Evolutionary conservation across 2,888 invertebrate species (phyloP), one percentile per base, ranked within the genome.

Genomic region (Trichopoda pennipes): DNA sequence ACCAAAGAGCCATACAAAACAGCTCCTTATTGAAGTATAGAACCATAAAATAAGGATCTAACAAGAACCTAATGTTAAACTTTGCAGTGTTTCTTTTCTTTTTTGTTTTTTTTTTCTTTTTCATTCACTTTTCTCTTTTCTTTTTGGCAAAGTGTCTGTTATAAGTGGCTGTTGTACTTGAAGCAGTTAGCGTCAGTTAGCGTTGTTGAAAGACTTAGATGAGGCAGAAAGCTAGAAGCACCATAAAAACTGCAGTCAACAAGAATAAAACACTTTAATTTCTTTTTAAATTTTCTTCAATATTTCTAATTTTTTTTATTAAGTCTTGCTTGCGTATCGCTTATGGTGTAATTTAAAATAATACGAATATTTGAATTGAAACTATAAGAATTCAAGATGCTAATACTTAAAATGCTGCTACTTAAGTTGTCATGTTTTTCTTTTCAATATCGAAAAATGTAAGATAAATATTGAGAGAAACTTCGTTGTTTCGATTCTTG

Each of bases 151-250:
- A 82, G 82, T 82, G 79, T 79, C 68, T 72, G 75, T 42, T 68
- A 55, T 72, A 79, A 82, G 79, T 28, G 3, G 28, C 8, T 28
- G 28, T 79, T 72, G 79, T 49, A 76, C 82, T 82, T 51, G 51
- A 72, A 79, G 23, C 63, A 49, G 61, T 78, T 69, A 63, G 72
- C n/a, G n/a, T 61, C 66, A 78, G 84, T 75, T 58, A 61, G 68
- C 44, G 75, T 32, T 58, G 72, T 53, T 35, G 64, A 55, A 53
- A 49, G 68, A 21, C 61, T 61, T 32, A 55, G 83, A 76, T 78
- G 84, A 69, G 51, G 60, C 56, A 55, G 66, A 72, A 69, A 69
- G 63, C 64, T 68, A 47, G 55, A 66, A 77, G 38, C 58, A 47
- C 35, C 28, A 44, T 51, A 47, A 49, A 51, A n/a, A 10, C 44